Percentiles rank a stretch among this genome's conserved stretches.
These are phyloP conservation scores for Cygnus atratus DNA, from an alignment of 2,113 vertebrate genomes.

Conservation along the genomic window DNA sequence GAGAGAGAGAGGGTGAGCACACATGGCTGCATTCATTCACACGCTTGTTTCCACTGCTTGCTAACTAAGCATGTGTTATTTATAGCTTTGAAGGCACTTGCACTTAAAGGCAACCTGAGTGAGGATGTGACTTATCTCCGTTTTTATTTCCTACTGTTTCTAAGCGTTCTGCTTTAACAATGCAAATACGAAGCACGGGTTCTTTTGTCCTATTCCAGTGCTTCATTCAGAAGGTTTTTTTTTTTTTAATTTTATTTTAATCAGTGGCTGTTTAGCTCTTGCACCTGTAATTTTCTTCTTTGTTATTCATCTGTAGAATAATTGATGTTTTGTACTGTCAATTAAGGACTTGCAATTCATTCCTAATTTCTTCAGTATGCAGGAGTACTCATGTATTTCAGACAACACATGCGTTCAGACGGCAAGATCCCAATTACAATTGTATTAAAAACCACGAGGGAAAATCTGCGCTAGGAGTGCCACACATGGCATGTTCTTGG, in stretches of 20 bases:
- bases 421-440: conserved; percentile 9
- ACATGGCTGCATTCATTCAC: conserved; percentile 56
- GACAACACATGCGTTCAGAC: not conserved
- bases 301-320: conserved; percentile 44
- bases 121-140: not conserved
- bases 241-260: not conserved
- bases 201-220: not conserved
- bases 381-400: not conserved
- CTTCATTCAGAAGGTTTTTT: not conserved
- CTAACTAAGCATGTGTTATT: conserved; percentile 56
- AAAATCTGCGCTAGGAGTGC: not conserved
- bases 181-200: not conserved
- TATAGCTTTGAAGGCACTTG: conserved; percentile 48
- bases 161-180: not conserved
- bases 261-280: conserved; percentile 33
- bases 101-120: not conserved
- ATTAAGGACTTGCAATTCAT: conserved; percentile 48
- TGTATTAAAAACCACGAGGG: not conserved
- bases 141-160: not conserved
- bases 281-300: conserved; percentile 61
- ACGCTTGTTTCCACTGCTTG: conserved; percentile 54
- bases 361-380: conserved; percentile 33
- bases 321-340: conserved; percentile 59
- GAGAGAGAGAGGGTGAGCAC: conserved; percentile 18
- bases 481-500: not conserved